These are phyloP conservation scores for Octomys mimax DNA, from an alignment of 2,797 vertebrate genomes.

Conservation along the genomic window DNA sequence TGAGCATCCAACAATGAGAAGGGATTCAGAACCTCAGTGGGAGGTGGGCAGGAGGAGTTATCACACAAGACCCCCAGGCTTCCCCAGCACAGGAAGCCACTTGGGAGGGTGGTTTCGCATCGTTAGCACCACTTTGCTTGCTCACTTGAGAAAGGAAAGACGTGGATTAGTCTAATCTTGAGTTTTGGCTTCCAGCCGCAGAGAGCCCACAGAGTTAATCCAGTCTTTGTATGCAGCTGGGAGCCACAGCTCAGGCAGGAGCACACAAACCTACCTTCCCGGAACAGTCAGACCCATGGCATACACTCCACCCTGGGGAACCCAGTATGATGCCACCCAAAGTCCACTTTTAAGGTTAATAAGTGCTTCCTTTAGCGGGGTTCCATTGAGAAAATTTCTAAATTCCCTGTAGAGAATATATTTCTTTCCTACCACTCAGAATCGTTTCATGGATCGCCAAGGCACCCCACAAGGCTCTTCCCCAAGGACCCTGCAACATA, in stretches of 20 bases:
- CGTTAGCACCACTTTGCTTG: background rate
- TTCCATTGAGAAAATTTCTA: background rate
- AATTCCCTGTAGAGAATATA: background rate
- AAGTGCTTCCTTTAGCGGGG: background rate
- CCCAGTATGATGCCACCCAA: background rate
- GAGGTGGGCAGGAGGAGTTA: background rate
- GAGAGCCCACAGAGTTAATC: background rate
- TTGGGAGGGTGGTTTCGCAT: background rate
- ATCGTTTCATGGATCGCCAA: background rate
- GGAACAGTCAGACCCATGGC: too few relatives aligned
- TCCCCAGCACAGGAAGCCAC: background rate
- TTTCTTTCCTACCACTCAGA: constrained; percentile 22
- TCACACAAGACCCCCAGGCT: background rate
- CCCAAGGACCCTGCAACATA: background rate
- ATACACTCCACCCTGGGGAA: background rate
- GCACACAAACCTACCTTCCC: background rate
- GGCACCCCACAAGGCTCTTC: background rate
- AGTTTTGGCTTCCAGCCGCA: background rate
- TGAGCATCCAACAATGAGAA: background rate
- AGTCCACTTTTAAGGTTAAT: background rate
- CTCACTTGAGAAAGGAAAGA: background rate
- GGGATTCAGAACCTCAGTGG: background rate
- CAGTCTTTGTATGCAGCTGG: background rate
- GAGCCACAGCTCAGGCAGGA: background rate
- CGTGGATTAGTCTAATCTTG: background rate